Base-by-base conservation (phyloP, 2,113 vertebrate genomes). In the Rutilus rutilus region DNA sequence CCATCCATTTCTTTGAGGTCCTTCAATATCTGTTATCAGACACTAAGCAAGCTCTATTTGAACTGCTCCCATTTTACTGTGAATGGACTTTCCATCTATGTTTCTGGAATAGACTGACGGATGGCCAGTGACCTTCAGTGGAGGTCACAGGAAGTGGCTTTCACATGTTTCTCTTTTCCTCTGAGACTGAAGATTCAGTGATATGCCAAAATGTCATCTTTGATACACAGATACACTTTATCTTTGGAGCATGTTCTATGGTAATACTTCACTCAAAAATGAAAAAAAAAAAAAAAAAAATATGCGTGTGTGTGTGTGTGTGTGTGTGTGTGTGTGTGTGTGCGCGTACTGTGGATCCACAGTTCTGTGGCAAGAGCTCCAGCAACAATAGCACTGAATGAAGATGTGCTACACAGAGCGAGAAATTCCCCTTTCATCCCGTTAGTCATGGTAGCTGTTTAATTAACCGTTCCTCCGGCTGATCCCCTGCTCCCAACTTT, bases 401-500 rank as follows among this genome's bases (percentile, higher is more conserved):
- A 76, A 76, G 73, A 76, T 76, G 45, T 76, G 73, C 45, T 50
- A 76, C 45, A 27, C 73, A 76, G 73, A 69, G 25, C 36, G 47
- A 54, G 45, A 82, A 69, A 67, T 67, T 50, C 33, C 4, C 47
- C 23, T 71, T 45, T 62, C 17, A 87, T 78, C 77, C 69, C 54
- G 52, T 76, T 74, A 74, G 75, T 47, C 76, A 54, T 57, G 71
- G 74, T 73, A 59, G 42, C 52, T 84, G 64, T 85, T 81, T 85
- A 85, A 87, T 87, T 85, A 87, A 75, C 83, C 75, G 30, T 25
- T 81, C n/a, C 69, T 69, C 76, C 39, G 45, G 47, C 47, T 88
- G 85, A 88, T 88, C 82, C 77, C 82, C 85, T 73, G 84, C 81
- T 85, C 80, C 84, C 86, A 60, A 42, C 82, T 69, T 78, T 84